Evolutionary conservation across 1,140 invertebrate species (phyloP), one percentile per base, ranked within the genome.

Genomic region (Achatina immaculata): DNA sequence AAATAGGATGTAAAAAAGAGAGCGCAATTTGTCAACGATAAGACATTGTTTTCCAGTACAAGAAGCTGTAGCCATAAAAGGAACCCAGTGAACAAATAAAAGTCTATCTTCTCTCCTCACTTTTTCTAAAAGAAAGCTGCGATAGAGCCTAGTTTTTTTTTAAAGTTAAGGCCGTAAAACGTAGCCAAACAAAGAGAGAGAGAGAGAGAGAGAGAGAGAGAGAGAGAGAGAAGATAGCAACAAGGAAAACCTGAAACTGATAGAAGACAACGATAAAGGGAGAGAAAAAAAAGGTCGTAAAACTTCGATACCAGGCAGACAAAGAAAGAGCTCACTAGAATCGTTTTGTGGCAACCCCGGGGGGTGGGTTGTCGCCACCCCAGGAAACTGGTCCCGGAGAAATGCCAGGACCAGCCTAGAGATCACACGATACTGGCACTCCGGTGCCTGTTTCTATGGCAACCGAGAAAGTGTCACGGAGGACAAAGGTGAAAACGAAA

Each of bases 191-290:
- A 79, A 28, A 45, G 62, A 71, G 68, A 71, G 68, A 71, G 68
- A 71, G 68, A 71, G 40, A 71, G 68, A 71, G 68, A 71, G 68
- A 71, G 68, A 71, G 68, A 74, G 34, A 74, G 43, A 51, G 34
- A 11, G 72, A 74, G 14, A 51, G n/a, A 51, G n/a, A 51, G 72
- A 40, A 36, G 34, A 36, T 9, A 24, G 51, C 0, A 34, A 14
- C 14, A 24, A 74, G n/a, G 34, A 21, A 74, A 55, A 43, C 3
- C 1, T 19, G 28, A 31, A 74, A 36, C 24, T 38, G 42, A 31
- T 28, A 36, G 40, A 42, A 16, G 34, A 14, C n/a, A 31, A 69
- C 24, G 68, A 62, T 38, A 48, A 43, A 40, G 68, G 66, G 34
- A 79, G 65, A 43, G 42, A n/a, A 68, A 34, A n/a, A n/a, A 36